Base-by-base conservation (phyloP, 2,797 vertebrate species). In the Acipenser transmontanus region DNA sequence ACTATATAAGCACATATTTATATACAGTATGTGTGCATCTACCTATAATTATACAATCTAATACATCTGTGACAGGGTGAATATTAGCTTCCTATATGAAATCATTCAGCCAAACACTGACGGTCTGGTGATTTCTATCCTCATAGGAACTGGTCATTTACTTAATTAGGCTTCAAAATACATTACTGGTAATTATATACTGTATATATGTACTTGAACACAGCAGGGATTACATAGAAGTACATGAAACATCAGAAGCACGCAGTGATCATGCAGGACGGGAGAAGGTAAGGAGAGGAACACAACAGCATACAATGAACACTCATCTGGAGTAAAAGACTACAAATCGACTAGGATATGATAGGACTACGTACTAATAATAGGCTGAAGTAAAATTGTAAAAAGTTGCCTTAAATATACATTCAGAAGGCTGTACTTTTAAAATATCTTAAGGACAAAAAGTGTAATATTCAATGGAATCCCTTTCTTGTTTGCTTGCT, bases 81-180 rank as follows among this genome's bases (percentile, higher is more conserved):
- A 34, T 34, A 34, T 34, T 34, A 34, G 34, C 34, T 34, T 34
- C 2, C 34, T 34, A 34, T 34, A 34, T 34, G 4, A 34, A 34
- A 34, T 34, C 34, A 34, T 34, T 34, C 34, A 34, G 34, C 34
- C 34, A 34, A 34, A 34, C 34, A 34, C 34, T 34, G 34, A 34
- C 2, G 34, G 34, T 34, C 34, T 34, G 34, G 34, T 34, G 3
- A 34, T 34, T 34, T 54, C 52, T 54, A 9, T 6, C 57, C 56
- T 65, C 63, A n/a, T n/a, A 61, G 59, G 62, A 68, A 65, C 63
- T 49, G 49, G 47, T 9, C 5, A 61, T 77, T 80, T 80, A 83
- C 76, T 85, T 88, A 80, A 84, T 81, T 85, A 86, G 85, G 79
- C 83, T 84, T 82, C 70, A 71, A 79, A 79, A 70, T 77, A 83